Evolutionary conservation across 2,113 vertebrate species (phyloP), one percentile per base, ranked within the genome.

Genomic region (Morone saxatilis): DNA sequence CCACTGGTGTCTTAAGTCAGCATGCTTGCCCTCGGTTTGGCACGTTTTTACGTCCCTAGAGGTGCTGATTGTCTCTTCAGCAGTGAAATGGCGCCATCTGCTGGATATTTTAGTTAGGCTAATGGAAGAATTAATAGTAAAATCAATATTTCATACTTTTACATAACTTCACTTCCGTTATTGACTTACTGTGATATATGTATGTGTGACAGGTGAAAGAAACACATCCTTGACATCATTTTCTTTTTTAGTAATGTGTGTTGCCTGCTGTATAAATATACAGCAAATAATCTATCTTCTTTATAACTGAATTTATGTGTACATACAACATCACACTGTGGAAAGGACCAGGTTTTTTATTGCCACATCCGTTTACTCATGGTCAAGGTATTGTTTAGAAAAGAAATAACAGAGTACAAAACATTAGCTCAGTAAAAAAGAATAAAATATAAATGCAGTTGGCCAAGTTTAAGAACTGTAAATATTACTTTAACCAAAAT

Each of bases 71-170:
- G 41, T 36, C 19, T 62, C 20, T 66, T 48, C 11, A 40, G 17
- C 4, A 10, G 57, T 20, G 25, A 25, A 84, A 87, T 71, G 62
- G 73, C 78, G 71, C 74, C 89, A 45, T 71, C 92, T 93, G 68
- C 77, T 84, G 92, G 87, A 7, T 1, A 16, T 31, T 59, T 62
- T 4, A 13, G 16, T 16, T 20, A 25, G 25, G 25, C 25, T 25
- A 0, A 53, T 25, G 6, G 0, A 50, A 22, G 11, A 36, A 65
- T 47, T 16, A n/a, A 48, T 40, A 47, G 53, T 13, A 6, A 56
- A 31, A 19, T 56, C 12, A 14, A 6, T 62, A 5, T 47, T 47
- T 0, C 8, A 38, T 20, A 22, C 9, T 11, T 6, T 75, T 41
- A 41, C 31, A 47, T 67, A 71, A 59, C 60, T 22, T 56, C 36